Evolutionary conservation across 2,113 vertebrate species (phyloP).

Genomic region (Lasiurus cinereus): DNA sequence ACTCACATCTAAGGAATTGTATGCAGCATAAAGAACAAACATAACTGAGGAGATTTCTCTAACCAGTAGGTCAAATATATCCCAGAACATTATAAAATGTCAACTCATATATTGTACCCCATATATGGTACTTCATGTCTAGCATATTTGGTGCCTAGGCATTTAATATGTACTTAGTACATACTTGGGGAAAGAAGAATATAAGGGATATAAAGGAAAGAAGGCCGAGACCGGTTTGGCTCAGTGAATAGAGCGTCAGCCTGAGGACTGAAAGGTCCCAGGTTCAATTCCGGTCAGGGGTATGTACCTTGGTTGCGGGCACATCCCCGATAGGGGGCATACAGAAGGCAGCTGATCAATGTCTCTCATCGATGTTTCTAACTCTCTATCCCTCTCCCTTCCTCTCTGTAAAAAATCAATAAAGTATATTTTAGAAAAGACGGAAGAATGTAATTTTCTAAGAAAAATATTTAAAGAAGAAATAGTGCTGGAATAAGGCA

Average conservation of each 20-base stretch:
- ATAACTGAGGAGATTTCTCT: not conserved
- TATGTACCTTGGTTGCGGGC: too few relatives aligned
- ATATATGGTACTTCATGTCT: not conserved
- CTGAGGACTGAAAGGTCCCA: too few relatives aligned
- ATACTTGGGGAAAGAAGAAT: constrained; percentile 12
- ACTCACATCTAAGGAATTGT: not conserved
- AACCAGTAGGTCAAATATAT: not conserved
- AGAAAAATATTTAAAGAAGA: constrained; percentile 5
- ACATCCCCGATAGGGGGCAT: too few relatives aligned
- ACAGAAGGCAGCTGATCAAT: too few relatives aligned
- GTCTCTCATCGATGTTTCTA: too few relatives aligned
- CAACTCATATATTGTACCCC: not conserved
- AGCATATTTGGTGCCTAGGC: not conserved
- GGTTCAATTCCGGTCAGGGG: too few relatives aligned
- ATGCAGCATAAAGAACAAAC: not conserved
- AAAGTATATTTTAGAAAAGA: not conserved
- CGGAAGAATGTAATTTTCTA: not conserved
- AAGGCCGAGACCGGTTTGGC: not conserved
- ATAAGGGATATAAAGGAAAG: not conserved
- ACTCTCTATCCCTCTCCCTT: too few relatives aligned
- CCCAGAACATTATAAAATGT: not conserved
- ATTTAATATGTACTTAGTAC: not conserved
- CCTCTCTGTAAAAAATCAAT: too few relatives aligned
- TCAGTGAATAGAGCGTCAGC: too few relatives aligned
- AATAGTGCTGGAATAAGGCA: not conserved